Conservation (phyloP, 2,888 invertebrate genomes). For the Drosophila yooni region DNA sequence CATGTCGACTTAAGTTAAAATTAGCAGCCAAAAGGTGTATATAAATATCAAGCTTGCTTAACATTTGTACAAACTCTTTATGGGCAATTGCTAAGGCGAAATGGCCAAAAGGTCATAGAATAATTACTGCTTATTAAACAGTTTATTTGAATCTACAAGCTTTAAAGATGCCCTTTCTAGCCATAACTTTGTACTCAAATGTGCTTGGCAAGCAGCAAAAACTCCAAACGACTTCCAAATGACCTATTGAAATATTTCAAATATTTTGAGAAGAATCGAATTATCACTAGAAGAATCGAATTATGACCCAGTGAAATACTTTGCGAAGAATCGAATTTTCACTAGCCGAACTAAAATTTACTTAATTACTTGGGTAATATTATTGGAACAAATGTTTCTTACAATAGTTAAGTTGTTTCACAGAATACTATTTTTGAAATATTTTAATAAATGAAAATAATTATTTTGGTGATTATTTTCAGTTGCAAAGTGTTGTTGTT, state of each 20-base stretch:
- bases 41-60: not conserved
- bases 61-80: not conserved
- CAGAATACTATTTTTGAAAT: too few species aligned
- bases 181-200: not conserved
- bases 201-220: not conserved
- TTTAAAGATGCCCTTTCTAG: not conserved
- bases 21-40: not conserved
- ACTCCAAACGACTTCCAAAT: not conserved
- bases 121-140: not conserved
- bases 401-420: not conserved
- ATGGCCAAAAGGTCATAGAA: slow-evolving; percentile 1
- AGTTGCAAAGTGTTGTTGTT: not conserved
- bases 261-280: not conserved
- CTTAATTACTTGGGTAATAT: not conserved
- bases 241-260: not conserved
- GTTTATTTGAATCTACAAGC: not conserved
- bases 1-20: not conserved
- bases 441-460: not conserved
- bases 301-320: too few species aligned
- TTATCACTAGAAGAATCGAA: not conserved
- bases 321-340: not conserved
- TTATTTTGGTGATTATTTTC: not conserved
- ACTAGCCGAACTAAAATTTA: not conserved
- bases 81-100: not conserved
- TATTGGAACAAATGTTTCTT: not conserved